Evolutionary conservation across 2,888 invertebrate species (phyloP), one percentile per base, ranked within the genome.

Genomic region (Luffia ferchaultella): DNA sequence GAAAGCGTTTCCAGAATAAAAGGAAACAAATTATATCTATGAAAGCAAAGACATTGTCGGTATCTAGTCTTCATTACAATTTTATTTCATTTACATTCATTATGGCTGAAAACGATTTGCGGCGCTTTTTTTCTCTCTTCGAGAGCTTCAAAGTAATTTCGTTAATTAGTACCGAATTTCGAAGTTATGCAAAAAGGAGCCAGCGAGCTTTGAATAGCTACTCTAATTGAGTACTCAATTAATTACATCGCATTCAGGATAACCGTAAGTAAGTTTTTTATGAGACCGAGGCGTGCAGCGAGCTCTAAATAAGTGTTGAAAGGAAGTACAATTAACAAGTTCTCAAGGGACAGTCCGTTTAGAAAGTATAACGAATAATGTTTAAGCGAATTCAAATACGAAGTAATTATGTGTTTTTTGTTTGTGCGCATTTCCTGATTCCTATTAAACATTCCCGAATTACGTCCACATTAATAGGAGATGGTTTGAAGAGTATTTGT

Each of bases 211-310:
- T 48, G 48, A 48, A 48, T 18, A 18, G 17, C 41, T 18, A 40
- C 48, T 42, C 48, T 48, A 48, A 48, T 48, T 48, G 41, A 48
- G 48, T 46, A 48, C 42, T 41, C 42, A 48, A 48, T 48, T 48
- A 48, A 48, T 48, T 48, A 48, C 48, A 48, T 18, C 16, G 48
- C 41, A 48, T 48, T 48, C 48, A 48, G 48, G 17, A 48, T 30
- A 30, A 30, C 30, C 30, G 30, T 7, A 30, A 12, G 30, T 3
- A 30, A 30, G 5, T 30, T 30, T 30, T 30, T 30, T 12, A 30
- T 12, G 30, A 30, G 30, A 30, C 30, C 30, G 30, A 3, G 30
- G 30, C 30, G 30, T n/a, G n/a, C 30, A 12, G 30, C 30, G 5
- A 12, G 5, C 12, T 12, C 30, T 12, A 12, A 12, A 30, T 12